Conservation (phyloP, 2,113 vertebrate genomes). For the Andinoacara biseriatus region DNA sequence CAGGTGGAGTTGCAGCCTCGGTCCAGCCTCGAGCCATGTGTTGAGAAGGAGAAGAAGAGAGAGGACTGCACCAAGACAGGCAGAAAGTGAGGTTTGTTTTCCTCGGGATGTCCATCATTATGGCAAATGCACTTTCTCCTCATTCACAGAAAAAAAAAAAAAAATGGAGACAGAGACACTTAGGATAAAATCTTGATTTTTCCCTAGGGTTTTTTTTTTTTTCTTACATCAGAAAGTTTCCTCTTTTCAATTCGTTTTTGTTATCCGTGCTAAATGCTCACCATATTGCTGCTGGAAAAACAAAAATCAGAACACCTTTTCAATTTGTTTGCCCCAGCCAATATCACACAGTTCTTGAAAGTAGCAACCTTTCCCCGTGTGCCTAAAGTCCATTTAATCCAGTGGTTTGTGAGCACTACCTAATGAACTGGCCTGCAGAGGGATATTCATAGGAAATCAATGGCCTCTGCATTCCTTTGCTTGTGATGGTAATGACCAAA, state of each 20-base stretch:
- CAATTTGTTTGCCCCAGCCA: not conserved
- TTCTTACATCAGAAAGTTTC: slow-evolving; percentile 20
- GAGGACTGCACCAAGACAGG: slow-evolving; percentile 27
- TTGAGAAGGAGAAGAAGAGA: slow-evolving; percentile 63
- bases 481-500: slow-evolving; percentile 67
- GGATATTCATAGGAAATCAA: slow-evolving; percentile 79
- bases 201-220: not conserved
- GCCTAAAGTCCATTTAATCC: slow-evolving; percentile 64
- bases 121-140: not conserved
- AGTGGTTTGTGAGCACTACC: slow-evolving; percentile 56
- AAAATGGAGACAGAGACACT: not conserved
- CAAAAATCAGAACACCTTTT: not conserved
- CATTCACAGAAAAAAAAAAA: not conserved
- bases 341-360: slow-evolving; percentile 12
- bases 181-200: not conserved
- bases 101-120: slow-evolving; percentile 33
- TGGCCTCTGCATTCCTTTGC: slow-evolving; percentile 62
- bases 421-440: slow-evolving; percentile 73
- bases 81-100: slow-evolving; percentile 57
- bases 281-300: not conserved
- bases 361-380: slow-evolving; percentile 16
- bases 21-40: slow-evolving; percentile 76
- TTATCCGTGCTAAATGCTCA: not conserved
- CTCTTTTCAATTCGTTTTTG: not conserved
- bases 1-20: slow-evolving; percentile 75